phyloP scores from a whole-genome alignment of 2,797 vertebrate species.

The Champsocephalus esox region DNA sequence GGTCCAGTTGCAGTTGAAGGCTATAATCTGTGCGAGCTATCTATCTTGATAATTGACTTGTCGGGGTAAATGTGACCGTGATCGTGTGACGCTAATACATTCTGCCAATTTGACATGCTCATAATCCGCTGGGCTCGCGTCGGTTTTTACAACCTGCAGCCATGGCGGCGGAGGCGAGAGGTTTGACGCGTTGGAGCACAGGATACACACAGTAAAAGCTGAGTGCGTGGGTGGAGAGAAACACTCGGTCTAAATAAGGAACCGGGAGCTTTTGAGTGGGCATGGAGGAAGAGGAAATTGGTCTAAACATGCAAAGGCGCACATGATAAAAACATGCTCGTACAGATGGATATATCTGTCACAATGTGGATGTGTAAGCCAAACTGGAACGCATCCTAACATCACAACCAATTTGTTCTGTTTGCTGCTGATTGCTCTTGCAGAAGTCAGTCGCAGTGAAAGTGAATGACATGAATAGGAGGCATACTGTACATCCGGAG shows the following conservation, averaged over 20 bases:
- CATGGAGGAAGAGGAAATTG: slow-evolving; percentile 51
- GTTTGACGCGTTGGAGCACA: slow-evolving; percentile 40
- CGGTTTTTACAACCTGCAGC: slow-evolving; percentile 43
- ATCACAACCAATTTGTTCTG: slow-evolving; percentile 42
- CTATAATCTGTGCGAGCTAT: slow-evolving; percentile 63
- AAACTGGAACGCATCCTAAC: slow-evolving; percentile 35
- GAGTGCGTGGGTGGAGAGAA: slow-evolving; percentile 55
- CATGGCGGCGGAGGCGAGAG: slow-evolving; percentile 35
- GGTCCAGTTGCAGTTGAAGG: slow-evolving; percentile 39
- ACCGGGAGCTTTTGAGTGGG: slow-evolving; percentile 59
- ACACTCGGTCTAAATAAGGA: slow-evolving; percentile 67
- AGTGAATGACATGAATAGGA: slow-evolving; percentile 48
- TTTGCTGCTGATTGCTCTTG: slow-evolving; percentile 48
- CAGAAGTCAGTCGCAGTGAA: slow-evolving; percentile 17
- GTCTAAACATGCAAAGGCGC: slow-evolving; percentile 37
- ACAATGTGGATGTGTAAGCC: slow-evolving; percentile 23
- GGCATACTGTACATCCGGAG: slow-evolving; percentile 24
- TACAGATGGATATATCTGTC: slow-evolving; percentile 40
- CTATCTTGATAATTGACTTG: slow-evolving; percentile 71
- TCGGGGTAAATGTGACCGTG: slow-evolving; percentile 58
- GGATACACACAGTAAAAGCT: slow-evolving; percentile 34
- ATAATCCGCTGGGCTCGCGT: slow-evolving; percentile 53
- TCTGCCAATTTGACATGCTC: slow-evolving; percentile 65
- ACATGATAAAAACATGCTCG: background rate
- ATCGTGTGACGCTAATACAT: slow-evolving; percentile 67